Base-by-base conservation (phyloP, 2,888 invertebrate genomes). In the Hypselothyrea guttata region DNA sequence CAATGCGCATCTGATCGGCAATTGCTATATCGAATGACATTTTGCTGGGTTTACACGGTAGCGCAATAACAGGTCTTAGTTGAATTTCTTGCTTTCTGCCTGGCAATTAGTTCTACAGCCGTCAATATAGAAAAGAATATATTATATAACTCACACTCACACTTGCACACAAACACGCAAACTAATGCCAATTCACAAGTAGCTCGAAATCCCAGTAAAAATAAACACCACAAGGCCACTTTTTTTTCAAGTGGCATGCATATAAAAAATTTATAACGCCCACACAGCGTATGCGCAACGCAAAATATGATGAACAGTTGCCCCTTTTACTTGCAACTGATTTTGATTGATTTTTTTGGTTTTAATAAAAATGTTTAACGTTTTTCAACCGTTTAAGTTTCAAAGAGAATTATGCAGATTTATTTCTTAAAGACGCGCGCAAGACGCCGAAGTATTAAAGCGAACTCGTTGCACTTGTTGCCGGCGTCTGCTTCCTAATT, bases 11-110 rank as follows among this genome's bases (percentile, higher is more conserved):
- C 64, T 88, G 88, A 75, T 89, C 89, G 33, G 86, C 86, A 47
- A 89, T 77, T n/a, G 88, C 82, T 65, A 89, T 87, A 76, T 88
- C 83, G 52, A 89, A 88, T 64, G 88, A 85, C 88, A 88, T 88
- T 41, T 65, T 67, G 61, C 22, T 60, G 47, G 35, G 54, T 45
- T 69, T 59, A 13, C 40, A 41, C 38, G 61, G 30, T 51, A 48
- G 37, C 47, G 35, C 53, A 33, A 45, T 22, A 44, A 22, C 8
- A 28, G 30, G 41, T 37, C 5, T 13, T 38, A 56, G 63, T 51
- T 61, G 22, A 37, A 70, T 71, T 79, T 55, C 74, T 60, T 67
- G 35, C 46, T 58, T 67, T 35, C 46, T 22, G 16, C 11, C n/a
- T 27, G 37, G 30, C 51, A 59, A 65, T 65, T 45, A 55, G 31